phyloP scores from a whole-genome alignment of 64 coral and sea anemone genomes.

The Stichodactyla helianthus region DNA sequence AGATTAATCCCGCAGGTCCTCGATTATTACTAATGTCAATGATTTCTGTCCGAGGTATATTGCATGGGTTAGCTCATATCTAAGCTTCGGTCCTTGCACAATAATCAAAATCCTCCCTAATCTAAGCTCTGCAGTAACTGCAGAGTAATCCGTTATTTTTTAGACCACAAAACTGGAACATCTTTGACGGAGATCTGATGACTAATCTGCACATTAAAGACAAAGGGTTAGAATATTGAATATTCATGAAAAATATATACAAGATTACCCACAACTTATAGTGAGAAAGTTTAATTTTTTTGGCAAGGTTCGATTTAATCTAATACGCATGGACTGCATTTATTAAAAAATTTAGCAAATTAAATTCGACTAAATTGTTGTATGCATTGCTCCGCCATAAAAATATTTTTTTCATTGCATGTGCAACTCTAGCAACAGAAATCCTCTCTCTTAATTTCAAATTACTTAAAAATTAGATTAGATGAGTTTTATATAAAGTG shows the following conservation, averaged over 20 bases:
- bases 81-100: neutral
- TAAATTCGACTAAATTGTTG: neutral
- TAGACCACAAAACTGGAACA: neutral
- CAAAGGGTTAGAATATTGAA: neutral
- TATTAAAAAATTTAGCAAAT: neutral
- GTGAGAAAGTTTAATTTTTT: neutral
- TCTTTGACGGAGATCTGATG: neutral
- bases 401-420: neutral
- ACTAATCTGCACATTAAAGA: neutral
- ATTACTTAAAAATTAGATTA: neutral
- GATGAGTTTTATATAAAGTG: no score
- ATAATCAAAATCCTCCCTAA: neutral
- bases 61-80: neutral
- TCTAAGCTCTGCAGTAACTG: neutral
- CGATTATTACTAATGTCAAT: neutral
- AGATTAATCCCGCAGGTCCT: neutral
- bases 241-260: neutral
- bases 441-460: neutral
- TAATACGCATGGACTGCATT: no score
- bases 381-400: neutral
- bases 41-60: neutral
- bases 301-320: neutral
- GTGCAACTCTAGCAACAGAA: neutral
- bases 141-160: neutral
- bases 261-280: neutral